Conservation (phyloP, 2,113 vertebrate genomes). For the Ophthalmolycus amberensis region DNA sequence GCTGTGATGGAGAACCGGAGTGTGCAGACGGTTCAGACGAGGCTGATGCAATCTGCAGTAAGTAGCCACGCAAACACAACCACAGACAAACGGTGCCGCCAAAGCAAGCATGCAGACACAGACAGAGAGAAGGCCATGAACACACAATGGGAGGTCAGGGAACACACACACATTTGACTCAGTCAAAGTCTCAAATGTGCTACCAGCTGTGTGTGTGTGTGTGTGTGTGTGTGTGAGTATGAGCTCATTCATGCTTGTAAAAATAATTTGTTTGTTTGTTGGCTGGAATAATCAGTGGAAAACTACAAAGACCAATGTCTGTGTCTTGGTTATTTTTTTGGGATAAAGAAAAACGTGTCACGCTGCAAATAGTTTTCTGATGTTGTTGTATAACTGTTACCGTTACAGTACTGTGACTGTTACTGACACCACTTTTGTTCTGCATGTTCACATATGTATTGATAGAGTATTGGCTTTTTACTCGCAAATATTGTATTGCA, state of each 20-base stretch:
- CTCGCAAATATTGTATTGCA: no score
- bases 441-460: no score
- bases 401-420: no score
- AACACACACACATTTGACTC: not conserved
- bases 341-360: not conserved
- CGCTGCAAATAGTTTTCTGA: not conserved
- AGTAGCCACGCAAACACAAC: conserved; percentile 71
- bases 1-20: conserved; percentile 95
- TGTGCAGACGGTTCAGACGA: conserved; percentile 94
- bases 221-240: not conserved
- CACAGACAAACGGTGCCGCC: not conserved
- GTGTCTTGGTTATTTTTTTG: not conserved
- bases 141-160: conserved; percentile 10
- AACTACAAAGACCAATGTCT: not conserved
- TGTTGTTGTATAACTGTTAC: not conserved
- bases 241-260: not conserved
- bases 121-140: not conserved
- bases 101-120: conserved; percentile 6
- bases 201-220: not conserved
- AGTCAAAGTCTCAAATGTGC: not conserved
- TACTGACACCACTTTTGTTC: no score
- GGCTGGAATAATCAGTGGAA: not conserved
- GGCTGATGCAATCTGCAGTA: conserved; percentile 92
- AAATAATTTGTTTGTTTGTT: conserved; percentile 5
- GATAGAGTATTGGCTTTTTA: no score